Evolutionary conservation across 2,113 vertebrate genomes (phyloP), one percentile per base, ranked within the genome.

Genomic region (Clinocottus analis): DNA sequence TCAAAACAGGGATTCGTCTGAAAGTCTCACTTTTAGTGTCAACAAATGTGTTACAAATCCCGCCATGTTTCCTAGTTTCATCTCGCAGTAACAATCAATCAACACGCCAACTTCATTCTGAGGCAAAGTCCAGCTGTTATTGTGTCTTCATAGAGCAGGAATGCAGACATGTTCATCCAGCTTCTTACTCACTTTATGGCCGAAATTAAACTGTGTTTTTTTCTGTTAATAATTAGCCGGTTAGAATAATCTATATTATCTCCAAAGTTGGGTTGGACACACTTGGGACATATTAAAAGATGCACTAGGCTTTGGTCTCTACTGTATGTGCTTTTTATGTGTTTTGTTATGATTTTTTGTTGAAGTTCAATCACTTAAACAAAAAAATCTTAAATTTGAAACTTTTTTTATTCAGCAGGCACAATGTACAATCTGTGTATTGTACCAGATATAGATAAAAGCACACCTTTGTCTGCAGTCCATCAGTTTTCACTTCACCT

Each of bases 41-140:
- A 1, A 27, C 21, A 68, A 29, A 25, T 55, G 11, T 23, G 7
- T 49, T 25, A 12, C 29, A 49, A 16, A 39, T 14, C 10, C 43
- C 29, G 9, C 3, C n/a, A 17, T 49, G 41, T 23, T 61, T 19
- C 12, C 11, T 8, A 33, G 1, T 23, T 69, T 29, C 4, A 67
- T 47, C 13, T 13, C 25, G 35, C 47, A 47, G 37, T 19, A 3
- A 19, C 37, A 47, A 75, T 23, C 37, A 47, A 75, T 23, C 27
- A 76, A 21, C 60, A 51, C n/a, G 19, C 7, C 3, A 8, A 5
- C 23, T 5, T 49, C 7, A 49, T 21, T 3, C 19, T 49, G 6
- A n/a, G 66, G 8, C 41, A 75, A 75, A 79, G 82, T 84, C 65
- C 70, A 64, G 9, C 3, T 21, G 43, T 23, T 41, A 39, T 5